phyloP scores from a whole-genome alignment of 2,797 vertebrate species.

The Hoplostethus mediterraneus region DNA sequence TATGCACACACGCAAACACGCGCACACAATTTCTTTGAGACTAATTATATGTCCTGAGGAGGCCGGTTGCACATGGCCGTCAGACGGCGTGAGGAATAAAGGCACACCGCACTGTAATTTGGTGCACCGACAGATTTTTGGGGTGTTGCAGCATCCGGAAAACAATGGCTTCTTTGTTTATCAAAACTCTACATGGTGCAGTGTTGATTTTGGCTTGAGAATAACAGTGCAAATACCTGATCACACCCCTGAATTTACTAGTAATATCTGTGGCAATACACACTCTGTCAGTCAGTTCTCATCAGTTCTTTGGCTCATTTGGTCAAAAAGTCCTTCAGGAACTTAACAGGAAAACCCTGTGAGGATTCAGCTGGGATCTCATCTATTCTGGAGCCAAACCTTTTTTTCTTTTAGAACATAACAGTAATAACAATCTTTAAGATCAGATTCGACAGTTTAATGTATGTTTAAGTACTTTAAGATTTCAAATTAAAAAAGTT shows the following conservation, averaged over 20 bases:
- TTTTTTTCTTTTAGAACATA: neutral
- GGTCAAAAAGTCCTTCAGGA: too few species aligned
- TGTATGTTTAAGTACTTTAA: too few species aligned
- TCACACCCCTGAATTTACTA: too few species aligned
- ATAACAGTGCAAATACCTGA: neutral
- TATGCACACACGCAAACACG: constrained; percentile 16
- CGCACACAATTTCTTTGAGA: constrained; percentile 51
- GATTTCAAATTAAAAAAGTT: too few species aligned
- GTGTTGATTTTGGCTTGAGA: constrained; percentile 3
- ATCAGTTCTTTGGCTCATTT: too few species aligned
- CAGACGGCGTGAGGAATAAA: constrained; percentile 24
- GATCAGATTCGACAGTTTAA: neutral
- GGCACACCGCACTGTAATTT: constrained; percentile 60
- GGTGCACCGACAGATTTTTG: constrained; percentile 65
- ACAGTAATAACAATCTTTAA: neutral
- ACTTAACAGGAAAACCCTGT: too few species aligned
- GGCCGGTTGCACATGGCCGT: constrained; percentile 34
- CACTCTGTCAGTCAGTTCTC: too few species aligned
- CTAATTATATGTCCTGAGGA: constrained; percentile 69
- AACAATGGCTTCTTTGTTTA: constrained; percentile 34
- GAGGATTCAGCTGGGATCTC: neutral
- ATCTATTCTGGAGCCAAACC: neutral
- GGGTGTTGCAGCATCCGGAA: constrained; percentile 48
- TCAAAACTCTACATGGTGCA: neutral
- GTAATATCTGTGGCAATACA: too few species aligned